Percentiles rank a stretch among this genome's conserved stretches.
These are phyloP conservation scores for Chauna torquata DNA, from an alignment of 2,113 vertebrate species.

Conservation along the genomic window DNA sequence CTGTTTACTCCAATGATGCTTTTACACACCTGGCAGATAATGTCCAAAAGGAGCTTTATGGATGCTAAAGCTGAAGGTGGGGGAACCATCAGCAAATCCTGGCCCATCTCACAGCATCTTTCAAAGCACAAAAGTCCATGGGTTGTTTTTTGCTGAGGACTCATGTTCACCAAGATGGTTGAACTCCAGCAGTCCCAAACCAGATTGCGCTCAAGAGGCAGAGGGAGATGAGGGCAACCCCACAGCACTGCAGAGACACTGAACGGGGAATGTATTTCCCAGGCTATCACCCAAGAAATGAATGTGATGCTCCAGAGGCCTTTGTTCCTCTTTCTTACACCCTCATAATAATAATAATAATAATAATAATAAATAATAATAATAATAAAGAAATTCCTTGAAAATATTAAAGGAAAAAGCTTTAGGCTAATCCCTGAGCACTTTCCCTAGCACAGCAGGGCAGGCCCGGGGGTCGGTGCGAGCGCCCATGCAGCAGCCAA, in stretches of 20 bases:
- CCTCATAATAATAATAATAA: neutral
- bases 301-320: neutral
- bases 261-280: neutral
- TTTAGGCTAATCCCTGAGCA: neutral
- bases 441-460: neutral
- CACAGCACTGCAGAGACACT: neutral
- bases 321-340: neutral
- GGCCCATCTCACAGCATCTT: fast-evolving
- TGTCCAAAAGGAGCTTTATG: neutral
- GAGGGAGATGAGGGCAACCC: neutral
- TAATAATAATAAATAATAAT: too few relatives aligned
- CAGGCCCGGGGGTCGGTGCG: fast-evolving
- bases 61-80: neutral
- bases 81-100: neutral
- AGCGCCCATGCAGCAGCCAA: neutral
- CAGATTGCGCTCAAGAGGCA: neutral
- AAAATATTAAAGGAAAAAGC: neutral
- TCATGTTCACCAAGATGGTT: fast-evolving
- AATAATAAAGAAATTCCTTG: fast-evolving
- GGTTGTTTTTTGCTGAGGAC: neutral
- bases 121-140: neutral
- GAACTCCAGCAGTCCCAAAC: neutral
- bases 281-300: neutral
- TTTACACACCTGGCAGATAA: fast-evolving
- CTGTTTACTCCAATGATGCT: neutral